Evolutionary conservation across 2,888 invertebrate species (phyloP).

Genomic region (Pseudococcus jackbeardsleyi): DNA sequence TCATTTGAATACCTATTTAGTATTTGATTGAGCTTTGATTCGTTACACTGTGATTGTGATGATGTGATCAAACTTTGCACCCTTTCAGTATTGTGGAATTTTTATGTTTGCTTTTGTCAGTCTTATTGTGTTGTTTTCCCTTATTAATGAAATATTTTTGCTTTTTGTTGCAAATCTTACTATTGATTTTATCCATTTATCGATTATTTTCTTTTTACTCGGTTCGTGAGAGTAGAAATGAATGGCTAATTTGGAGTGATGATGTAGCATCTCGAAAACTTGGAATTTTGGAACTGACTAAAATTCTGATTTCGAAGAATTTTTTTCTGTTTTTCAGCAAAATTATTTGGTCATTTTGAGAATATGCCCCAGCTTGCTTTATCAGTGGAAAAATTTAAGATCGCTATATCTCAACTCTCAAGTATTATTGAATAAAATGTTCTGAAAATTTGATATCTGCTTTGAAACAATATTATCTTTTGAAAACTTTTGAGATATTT

Average conservation of each 20-base stretch:
- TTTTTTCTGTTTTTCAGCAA: too few species aligned
- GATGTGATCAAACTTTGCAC: background rate
- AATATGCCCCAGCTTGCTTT: too few species aligned
- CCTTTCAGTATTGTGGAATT: background rate
- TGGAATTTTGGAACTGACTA: too few species aligned
- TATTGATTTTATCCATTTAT: background rate
- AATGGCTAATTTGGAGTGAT: background rate
- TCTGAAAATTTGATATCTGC: too few species aligned
- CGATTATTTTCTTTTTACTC: background rate
- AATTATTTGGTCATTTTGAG: too few species aligned
- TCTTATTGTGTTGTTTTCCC: background rate
- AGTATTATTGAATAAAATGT: too few species aligned
- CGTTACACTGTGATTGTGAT: background rate
- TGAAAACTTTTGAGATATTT: too few species aligned
- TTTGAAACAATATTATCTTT: too few species aligned
- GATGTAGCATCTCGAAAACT: too few species aligned
- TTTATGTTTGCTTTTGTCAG: background rate
- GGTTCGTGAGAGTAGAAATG: background rate
- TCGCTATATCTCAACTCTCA: too few species aligned
- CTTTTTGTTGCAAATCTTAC: conserved; percentile 33
- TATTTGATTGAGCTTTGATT: background rate
- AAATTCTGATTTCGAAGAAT: too few species aligned
- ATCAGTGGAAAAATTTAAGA: too few species aligned
- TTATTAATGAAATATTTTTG: background rate
- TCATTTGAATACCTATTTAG: background rate